phyloP scores from a whole-genome alignment of 2,888 invertebrate species.

The Mayetiola destructor region DNA sequence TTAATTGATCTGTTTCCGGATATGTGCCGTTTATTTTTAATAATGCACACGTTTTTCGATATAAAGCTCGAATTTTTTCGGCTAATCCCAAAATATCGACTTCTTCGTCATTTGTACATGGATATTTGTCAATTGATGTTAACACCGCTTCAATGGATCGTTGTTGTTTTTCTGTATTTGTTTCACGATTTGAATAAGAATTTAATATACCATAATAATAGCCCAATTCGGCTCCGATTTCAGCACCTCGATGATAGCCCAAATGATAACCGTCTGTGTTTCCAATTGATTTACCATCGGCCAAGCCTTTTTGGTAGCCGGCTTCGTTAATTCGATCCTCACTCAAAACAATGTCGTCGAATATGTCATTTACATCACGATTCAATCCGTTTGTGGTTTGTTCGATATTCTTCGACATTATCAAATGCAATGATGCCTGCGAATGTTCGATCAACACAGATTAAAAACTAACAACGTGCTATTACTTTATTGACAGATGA shows the following conservation, averaged over 20 bases:
- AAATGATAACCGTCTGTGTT: slow-evolving; percentile 48
- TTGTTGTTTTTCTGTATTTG: slow-evolving; percentile 20
- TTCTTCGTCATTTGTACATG: slow-evolving; percentile 46
- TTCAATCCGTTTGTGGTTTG: neutral
- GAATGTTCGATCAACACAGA: too few species aligned
- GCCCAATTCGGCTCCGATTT: slow-evolving; percentile 64
- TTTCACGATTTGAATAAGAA: slow-evolving; percentile 21
- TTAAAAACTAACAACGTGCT: too few species aligned
- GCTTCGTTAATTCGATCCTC: slow-evolving; percentile 49
- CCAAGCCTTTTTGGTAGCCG: slow-evolving; percentile 54
- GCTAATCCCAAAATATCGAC: slow-evolving; percentile 48
- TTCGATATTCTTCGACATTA: neutral
- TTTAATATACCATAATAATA: slow-evolving; percentile 45
- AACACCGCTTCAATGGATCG: slow-evolving; percentile 27
- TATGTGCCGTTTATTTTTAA: slow-evolving; percentile 44
- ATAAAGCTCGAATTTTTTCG: slow-evolving; percentile 50
- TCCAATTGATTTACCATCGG: slow-evolving; percentile 45
- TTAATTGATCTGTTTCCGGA: slow-evolving; percentile 43
- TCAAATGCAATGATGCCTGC: too few species aligned
- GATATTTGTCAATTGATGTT: slow-evolving; percentile 42
- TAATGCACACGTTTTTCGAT: slow-evolving; percentile 52
- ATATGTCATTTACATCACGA: slow-evolving; percentile 56
- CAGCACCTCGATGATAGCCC: slow-evolving; percentile 63
- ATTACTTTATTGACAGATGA: too few species aligned
- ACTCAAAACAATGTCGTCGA: slow-evolving; percentile 52